Evolutionary conservation across 2,797 vertebrate genomes (phyloP).

Genomic region (Falco novaeseelandiae): DNA sequence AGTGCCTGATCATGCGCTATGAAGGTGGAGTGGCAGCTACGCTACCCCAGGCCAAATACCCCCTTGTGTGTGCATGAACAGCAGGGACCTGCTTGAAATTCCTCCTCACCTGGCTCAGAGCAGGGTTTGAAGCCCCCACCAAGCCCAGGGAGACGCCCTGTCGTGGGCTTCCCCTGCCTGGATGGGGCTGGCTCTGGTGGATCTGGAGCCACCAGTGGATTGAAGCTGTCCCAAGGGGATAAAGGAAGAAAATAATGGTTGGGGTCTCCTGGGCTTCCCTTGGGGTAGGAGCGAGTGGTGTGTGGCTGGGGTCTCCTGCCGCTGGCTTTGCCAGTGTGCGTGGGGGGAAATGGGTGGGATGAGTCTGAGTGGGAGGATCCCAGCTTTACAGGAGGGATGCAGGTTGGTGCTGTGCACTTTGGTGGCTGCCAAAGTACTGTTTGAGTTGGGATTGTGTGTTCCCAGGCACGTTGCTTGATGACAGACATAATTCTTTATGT

Average conservation of each 20-base stretch:
- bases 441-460: not conserved
- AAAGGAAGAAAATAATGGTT: not conserved
- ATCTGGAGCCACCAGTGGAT: not conserved
- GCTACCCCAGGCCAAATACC: rapidly evolving
- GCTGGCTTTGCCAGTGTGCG: rapidly evolving
- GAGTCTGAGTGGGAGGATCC: not conserved
- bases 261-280: not conserved
- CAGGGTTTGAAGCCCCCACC: not conserved
- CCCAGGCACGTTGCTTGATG: rapidly evolving
- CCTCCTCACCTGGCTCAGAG: not conserved
- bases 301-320: not conserved
- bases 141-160: not conserved
- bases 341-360: not conserved
- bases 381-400: not conserved
- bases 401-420: not conserved
- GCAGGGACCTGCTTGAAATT: not conserved
- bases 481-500: not conserved
- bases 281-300: rapidly evolving
- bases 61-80: rapidly evolving
- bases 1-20: not conserved
- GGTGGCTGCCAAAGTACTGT: not conserved
- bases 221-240: not conserved
- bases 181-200: not conserved
- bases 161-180: not conserved
- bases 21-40: not conserved